A percentile compares a stretch with the other conserved stretches of the same genome.
Conservation (phyloP, 2,888 invertebrate species). For the Eupithecia tripunctaria region DNA sequence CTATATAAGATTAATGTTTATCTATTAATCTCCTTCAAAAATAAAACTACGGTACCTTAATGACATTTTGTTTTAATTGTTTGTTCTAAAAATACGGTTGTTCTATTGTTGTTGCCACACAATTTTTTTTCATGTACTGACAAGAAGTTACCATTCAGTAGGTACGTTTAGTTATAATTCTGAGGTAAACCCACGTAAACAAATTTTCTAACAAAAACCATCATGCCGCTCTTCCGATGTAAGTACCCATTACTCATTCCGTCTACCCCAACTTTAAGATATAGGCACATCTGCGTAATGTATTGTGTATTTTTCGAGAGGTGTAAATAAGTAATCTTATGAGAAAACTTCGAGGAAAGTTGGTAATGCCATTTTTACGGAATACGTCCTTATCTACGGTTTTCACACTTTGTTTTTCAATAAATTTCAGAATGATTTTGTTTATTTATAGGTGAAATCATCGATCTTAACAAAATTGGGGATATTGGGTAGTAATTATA, state of each 20-base stretch:
- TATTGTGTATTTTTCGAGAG: constrained; percentile 39
- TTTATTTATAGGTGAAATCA: no score
- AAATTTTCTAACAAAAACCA: constrained; percentile 11
- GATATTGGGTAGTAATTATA: no score
- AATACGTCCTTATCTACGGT: constrained; percentile 30
- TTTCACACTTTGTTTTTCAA: constrained; percentile 17
- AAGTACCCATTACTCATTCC: constrained; percentile 22
- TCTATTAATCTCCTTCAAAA: no score
- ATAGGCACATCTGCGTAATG: constrained; percentile 34
- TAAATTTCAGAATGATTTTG: constrained; percentile 9
- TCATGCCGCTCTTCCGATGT: constrained; percentile 14
- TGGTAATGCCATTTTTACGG: constrained; percentile 35
- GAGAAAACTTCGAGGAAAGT: constrained; percentile 35
- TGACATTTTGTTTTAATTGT: no score
- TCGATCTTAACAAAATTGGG: no score
- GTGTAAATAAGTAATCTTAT: constrained; percentile 41
- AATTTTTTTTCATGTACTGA: no score
- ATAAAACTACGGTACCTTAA: no score
- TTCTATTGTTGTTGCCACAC: no score
- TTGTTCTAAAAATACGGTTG: no score
- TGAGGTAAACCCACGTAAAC: not conserved
- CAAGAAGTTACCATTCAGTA: not conserved
- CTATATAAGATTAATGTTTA: no score
- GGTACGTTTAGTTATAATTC: not conserved
- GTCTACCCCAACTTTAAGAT: constrained; percentile 35